Evolutionary conservation across 2,888 invertebrate species (phyloP).

Genomic region (Stenodera caucasica): DNA sequence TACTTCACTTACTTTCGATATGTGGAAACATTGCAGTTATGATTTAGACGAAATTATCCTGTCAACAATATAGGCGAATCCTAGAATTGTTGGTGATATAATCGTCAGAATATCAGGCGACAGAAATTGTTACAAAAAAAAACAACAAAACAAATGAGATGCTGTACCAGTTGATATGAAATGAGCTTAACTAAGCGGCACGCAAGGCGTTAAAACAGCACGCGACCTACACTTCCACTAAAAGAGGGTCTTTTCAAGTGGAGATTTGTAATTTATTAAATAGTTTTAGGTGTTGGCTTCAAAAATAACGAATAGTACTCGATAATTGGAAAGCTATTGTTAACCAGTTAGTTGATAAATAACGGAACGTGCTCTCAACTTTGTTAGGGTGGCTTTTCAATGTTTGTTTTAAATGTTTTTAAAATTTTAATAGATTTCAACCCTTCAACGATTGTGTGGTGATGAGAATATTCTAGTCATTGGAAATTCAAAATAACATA

Average conservation of each 20-base stretch:
- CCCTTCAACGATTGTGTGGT: constrained; percentile 12
- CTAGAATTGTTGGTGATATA: too few species aligned
- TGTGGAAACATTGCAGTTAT: background rate
- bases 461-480: background rate
- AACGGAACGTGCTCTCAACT: constrained; percentile 30
- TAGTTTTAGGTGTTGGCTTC: constrained; percentile 24
- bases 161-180: constrained; percentile 6
- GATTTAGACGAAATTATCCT: background rate
- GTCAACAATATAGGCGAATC: background rate
- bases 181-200: constrained; percentile 19
- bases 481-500: background rate
- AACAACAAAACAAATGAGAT: background rate
- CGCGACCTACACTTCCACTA: constrained; percentile 17
- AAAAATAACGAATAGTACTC: constrained; percentile 6
- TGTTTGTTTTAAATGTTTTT: constrained; percentile 33
- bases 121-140: background rate
- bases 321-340: constrained; percentile 21
- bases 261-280: constrained; percentile 28
- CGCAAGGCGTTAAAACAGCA: constrained; percentile 25
- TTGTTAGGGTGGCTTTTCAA: constrained; percentile 30
- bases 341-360: constrained; percentile 14
- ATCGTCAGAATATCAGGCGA: background rate
- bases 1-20: constrained; percentile 18
- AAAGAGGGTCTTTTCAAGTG: constrained; percentile 1
- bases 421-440: constrained; percentile 29